Percentiles rank a stretch among this genome's conserved stretches.
phyloP scores from a whole-genome alignment of 64 coral and sea anemone species.

The Pocillopora damicornis region DNA sequence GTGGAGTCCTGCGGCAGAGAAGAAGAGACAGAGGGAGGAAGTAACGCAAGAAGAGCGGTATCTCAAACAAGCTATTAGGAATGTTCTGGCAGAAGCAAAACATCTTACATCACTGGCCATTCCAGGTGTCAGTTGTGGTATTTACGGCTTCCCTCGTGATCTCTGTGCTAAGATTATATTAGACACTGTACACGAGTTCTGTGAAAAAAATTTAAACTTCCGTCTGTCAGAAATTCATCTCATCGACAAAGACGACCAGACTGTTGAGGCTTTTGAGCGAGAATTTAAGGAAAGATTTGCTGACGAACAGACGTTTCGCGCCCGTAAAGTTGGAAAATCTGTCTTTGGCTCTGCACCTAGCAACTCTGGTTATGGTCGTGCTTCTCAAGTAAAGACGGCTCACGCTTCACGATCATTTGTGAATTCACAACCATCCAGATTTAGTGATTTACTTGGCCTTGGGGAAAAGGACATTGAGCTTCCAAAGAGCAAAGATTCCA shows the following conservation, averaged over 20 bases:
- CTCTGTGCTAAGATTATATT: constrained; percentile 56
- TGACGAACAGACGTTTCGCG: constrained; percentile 34
- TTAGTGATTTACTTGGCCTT: neutral
- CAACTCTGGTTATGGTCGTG: neutral
- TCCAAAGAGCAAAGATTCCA: neutral
- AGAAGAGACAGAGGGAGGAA: neutral
- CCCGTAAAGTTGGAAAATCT: neutral
- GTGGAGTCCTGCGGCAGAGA: constrained; percentile 43
- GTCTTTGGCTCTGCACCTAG: neutral
- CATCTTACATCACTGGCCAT: constrained; percentile 48
- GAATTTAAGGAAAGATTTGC: constrained; percentile 63
- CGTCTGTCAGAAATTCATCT: constrained; percentile 68
- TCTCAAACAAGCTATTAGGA: constrained; percentile 9
- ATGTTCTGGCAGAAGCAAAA: constrained; percentile 43
- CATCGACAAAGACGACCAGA: constrained; percentile 56
- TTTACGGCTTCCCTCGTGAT: constrained; percentile 54
- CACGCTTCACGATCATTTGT: neutral
- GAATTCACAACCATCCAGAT: too few relatives aligned
- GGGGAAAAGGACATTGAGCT: neutral
- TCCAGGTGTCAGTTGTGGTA: constrained; percentile 66
- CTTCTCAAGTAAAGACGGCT: neutral
- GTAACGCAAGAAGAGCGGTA: constrained; percentile 12
- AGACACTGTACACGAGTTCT: constrained; percentile 43
- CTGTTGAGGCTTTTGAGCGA: constrained; percentile 35
- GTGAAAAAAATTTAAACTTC: neutral